These are phyloP conservation scores for Xyrauchen texanus DNA, from an alignment of 2,113 vertebrate genomes.

Conservation along the genomic window DNA sequence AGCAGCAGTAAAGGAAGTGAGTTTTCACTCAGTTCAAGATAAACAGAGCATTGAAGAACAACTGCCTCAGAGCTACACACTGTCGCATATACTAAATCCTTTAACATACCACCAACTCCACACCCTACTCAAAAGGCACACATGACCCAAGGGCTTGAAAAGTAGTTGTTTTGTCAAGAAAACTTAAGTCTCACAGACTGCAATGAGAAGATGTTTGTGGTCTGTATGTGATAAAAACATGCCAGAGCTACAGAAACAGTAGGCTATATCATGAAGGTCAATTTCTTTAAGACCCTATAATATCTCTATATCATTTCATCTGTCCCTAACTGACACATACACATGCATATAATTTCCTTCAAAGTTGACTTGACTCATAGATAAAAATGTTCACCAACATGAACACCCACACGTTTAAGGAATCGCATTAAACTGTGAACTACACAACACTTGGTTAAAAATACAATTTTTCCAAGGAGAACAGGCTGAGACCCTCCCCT, in stretches of 20 bases:
- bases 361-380: not conserved
- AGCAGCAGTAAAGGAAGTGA: not conserved
- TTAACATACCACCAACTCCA: slow-evolving; percentile 1
- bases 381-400: not conserved
- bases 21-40: not conserved
- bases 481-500: slow-evolving; percentile 37
- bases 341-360: not conserved
- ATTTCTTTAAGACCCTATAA: not conserved
- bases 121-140: slow-evolving; percentile 35
- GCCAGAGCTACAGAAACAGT: not conserved
- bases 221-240: no score
- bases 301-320: not conserved
- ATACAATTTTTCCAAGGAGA: slow-evolving; percentile 45
- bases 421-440: not conserved
- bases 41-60: not conserved
- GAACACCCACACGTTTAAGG: not conserved
- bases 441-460: slow-evolving; percentile 12
- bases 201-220: not conserved
- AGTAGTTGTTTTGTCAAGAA: not conserved
- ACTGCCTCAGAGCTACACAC: not conserved
- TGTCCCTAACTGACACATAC: not conserved
- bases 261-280: not conserved
- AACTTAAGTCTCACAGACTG: not conserved
- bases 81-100: not conserved
- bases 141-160: slow-evolving; percentile 34